phyloP scores from a whole-genome alignment of 35 echinoderm and acorn worm genomes.

The Amphiura filiformis region DNA sequence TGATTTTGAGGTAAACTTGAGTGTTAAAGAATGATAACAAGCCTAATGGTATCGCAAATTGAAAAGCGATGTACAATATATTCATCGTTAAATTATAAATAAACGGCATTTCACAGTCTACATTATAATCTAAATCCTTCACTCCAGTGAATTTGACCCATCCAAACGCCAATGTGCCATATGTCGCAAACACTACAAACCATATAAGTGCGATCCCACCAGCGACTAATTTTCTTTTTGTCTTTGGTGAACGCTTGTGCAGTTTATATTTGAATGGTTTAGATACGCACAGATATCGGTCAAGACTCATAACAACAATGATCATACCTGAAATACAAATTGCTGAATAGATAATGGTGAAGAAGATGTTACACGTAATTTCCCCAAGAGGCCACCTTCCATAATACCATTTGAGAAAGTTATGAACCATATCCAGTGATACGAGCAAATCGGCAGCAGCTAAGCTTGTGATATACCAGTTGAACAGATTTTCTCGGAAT shows the following conservation, averaged over 20 bases:
- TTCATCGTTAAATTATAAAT: background rate
- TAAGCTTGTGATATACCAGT: background rate
- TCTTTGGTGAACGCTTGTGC: background rate
- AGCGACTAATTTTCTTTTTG: background rate
- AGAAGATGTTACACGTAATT: background rate
- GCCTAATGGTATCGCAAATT: background rate
- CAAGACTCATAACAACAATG: background rate
- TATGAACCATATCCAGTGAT: background rate
- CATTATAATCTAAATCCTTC: background rate
- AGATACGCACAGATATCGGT: background rate
- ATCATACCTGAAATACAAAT: background rate
- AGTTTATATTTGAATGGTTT: background rate
- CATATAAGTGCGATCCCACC: background rate
- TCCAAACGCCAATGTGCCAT: background rate
- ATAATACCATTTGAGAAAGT: background rate
- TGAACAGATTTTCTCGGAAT: background rate
- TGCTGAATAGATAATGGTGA: background rate
- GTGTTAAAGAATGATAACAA: background rate
- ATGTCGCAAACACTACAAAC: background rate
- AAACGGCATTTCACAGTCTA: background rate
- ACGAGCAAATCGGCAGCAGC: background rate
- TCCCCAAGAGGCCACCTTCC: background rate
- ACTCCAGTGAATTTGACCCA: background rate
- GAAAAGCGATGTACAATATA: background rate
- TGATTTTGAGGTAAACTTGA: background rate